phyloP scores from a whole-genome alignment of 2,113 vertebrate species.

The Hypanus sabinus region DNA sequence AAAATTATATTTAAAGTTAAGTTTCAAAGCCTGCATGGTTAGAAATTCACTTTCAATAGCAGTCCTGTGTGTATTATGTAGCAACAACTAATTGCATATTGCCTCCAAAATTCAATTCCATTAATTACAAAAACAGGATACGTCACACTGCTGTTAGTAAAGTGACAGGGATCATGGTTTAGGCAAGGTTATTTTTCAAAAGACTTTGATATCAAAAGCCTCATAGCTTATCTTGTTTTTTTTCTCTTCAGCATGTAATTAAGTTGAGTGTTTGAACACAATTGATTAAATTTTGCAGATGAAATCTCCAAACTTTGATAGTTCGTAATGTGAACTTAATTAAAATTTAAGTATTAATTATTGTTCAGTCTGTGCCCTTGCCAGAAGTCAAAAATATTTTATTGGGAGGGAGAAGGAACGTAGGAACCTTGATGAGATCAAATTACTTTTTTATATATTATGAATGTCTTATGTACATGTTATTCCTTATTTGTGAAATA shows the following conservation, averaged over 20 bases:
- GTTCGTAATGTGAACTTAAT: constrained; percentile 12
- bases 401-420: too few relatives aligned
- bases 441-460: neutral
- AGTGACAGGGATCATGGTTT: too few relatives aligned
- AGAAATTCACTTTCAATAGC: too few relatives aligned
- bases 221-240: neutral
- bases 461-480: neutral
- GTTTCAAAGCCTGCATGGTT: neutral
- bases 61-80: too few relatives aligned
- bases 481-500: neutral
- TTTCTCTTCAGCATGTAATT: neutral
- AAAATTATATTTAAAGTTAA: neutral
- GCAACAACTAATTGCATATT: too few relatives aligned
- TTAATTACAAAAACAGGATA: too few relatives aligned
- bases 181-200: neutral
- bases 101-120: too few relatives aligned
- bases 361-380: neutral
- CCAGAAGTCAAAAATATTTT: neutral
- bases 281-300: neutral
- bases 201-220: neutral
- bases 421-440: neutral
- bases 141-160: too few relatives aligned
- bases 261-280: neutral
- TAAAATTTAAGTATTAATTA: constrained; percentile 15
- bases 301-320: neutral